Conservation (phyloP, 2,797 vertebrate genomes). For the Muscicapa comitata region DNA sequence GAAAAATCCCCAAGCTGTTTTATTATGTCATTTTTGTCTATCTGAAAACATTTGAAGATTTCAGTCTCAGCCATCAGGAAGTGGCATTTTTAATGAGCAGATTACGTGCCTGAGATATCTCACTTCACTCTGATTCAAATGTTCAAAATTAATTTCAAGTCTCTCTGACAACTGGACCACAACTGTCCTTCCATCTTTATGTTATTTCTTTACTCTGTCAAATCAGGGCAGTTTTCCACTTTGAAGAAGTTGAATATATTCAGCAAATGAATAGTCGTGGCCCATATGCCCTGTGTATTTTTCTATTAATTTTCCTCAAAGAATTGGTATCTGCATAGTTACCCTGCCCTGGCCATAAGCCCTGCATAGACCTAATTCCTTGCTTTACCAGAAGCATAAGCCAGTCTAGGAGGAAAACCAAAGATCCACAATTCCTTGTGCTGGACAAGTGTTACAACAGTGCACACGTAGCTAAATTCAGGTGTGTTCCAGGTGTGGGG, state of each 20-base stretch:
- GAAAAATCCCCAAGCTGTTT: background rate
- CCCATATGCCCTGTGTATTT: background rate
- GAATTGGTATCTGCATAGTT: background rate
- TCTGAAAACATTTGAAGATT: background rate
- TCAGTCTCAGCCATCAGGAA: background rate
- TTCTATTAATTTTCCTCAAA: constrained; percentile 13
- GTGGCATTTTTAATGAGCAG: background rate
- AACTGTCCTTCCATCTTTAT: background rate
- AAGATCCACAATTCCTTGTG: background rate
- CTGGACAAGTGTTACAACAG: background rate
- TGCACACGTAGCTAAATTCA: background rate
- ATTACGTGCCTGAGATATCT: constrained; percentile 6
- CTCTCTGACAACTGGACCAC: constrained; percentile 16
- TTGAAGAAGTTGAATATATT: background rate
- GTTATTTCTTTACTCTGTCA: constrained; percentile 10
- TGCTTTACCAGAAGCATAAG: background rate
- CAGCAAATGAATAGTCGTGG: background rate
- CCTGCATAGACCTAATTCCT: background rate
- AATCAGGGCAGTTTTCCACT: background rate
- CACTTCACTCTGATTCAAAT: background rate
- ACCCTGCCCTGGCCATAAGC: background rate
- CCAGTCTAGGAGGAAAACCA: background rate
- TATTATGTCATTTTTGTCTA: background rate
- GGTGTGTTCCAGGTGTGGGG: background rate
- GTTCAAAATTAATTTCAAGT: background rate